phyloP scores from a whole-genome alignment of 2,888 invertebrate genomes.

The Sesia bembeciformis region DNA sequence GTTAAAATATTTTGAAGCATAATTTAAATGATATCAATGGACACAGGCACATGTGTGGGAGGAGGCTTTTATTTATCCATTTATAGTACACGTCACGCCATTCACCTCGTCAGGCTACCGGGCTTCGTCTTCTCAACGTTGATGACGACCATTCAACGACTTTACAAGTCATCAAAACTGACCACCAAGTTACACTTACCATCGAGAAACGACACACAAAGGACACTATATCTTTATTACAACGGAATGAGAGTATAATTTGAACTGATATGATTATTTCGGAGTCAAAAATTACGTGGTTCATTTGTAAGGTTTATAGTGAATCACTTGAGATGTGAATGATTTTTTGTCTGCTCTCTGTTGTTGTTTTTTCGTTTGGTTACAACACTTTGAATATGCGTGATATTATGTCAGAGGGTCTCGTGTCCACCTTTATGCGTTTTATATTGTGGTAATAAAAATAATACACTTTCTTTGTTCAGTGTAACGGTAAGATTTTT shows the following conservation, averaged over 20 bases:
- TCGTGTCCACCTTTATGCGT: constrained; percentile 32
- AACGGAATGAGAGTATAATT: constrained; percentile 15
- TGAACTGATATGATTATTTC: constrained; percentile 3
- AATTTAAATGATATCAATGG: constrained; percentile 12
- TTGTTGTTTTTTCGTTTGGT: constrained; percentile 36
- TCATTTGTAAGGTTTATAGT: constrained; percentile 38
- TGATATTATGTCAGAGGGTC: constrained; percentile 61
- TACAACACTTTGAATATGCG: constrained; percentile 33
- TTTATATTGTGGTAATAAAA: constrained; percentile 35
- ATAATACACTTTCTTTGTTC: constrained; percentile 30
- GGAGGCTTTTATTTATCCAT: constrained; percentile 54
- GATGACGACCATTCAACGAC: constrained; percentile 32
- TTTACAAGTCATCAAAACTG: constrained; percentile 33
- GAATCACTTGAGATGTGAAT: constrained; percentile 47
- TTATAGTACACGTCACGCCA: constrained; percentile 47
- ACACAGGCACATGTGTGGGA: constrained; percentile 39
- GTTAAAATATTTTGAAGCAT: too few species aligned
- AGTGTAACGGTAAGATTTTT: not conserved
- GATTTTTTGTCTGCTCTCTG: constrained; percentile 14
- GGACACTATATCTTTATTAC: constrained; percentile 18
- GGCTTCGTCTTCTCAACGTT: constrained; percentile 37
- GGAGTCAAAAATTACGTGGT: constrained; percentile 13
- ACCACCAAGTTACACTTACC: constrained; percentile 11
- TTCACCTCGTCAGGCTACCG: constrained; percentile 62
- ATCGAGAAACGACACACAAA: constrained; percentile 6